Conservation (phyloP, 2,113 vertebrate species). For the Jaculus jaculus region DNA sequence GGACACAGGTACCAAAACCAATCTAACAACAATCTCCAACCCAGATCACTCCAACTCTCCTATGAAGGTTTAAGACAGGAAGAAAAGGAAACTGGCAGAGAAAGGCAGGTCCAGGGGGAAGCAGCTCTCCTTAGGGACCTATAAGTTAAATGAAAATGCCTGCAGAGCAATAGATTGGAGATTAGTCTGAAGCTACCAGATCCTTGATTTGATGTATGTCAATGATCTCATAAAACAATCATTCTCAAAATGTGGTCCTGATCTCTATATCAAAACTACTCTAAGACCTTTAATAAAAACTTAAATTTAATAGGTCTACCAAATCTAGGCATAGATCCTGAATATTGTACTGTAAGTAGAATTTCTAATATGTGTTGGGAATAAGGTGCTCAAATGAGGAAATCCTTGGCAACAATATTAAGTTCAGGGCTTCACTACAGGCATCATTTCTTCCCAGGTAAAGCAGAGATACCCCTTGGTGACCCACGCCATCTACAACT, state of each 20-base stretch:
- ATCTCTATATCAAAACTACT: not conserved
- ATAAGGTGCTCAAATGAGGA: not conserved
- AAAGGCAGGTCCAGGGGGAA: not conserved
- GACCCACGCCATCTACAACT: not conserved
- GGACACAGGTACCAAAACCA: not conserved
- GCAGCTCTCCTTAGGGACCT: not conserved
- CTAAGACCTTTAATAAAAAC: not conserved
- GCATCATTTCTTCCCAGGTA: not conserved
- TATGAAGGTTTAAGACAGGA: conserved; percentile 9
- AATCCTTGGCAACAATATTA: not conserved
- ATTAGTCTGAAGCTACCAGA: not conserved
- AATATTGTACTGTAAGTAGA: not conserved
- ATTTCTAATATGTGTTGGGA: not conserved
- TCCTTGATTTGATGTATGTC: not conserved
- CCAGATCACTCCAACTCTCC: not conserved
- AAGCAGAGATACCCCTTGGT: not conserved
- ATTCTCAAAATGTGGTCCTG: not conserved
- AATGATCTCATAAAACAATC: not conserved
- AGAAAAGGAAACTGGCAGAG: not conserved
- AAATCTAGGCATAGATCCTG: not conserved
- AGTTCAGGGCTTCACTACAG: not conserved
- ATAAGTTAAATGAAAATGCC: not conserved
- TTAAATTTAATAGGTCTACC: not conserved
- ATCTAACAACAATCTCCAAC: not conserved
- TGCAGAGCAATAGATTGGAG: not conserved